A percentile compares a stretch with the other conserved stretches of the same genome.
These are phyloP conservation scores for Nannobrachium achirus DNA, from an alignment of 2,113 vertebrate species.

Conservation along the genomic window DNA sequence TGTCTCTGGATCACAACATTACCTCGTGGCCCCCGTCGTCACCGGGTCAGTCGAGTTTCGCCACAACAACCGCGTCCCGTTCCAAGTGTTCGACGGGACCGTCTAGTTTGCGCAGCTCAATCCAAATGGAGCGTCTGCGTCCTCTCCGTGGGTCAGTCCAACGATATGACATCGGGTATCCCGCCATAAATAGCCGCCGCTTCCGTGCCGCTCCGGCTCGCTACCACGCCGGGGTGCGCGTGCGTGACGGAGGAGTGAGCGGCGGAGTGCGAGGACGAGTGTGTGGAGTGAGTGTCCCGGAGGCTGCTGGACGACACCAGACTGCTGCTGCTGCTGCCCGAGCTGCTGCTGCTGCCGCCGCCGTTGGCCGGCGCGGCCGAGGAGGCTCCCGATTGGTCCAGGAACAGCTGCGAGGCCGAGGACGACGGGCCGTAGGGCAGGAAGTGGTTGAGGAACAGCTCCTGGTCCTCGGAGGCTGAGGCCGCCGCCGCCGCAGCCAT, in stretches of 20 bases:
- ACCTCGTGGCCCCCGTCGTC: conserved; percentile 42
- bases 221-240: conserved; percentile 66
- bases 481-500: conserved; percentile 93
- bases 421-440: conserved; percentile 86
- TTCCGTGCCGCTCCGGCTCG: conserved; percentile 81
- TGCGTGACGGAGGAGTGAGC: conserved; percentile 73
- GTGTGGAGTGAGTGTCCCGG: conserved; percentile 84
- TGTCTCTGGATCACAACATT: conserved; percentile 38
- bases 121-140: conserved; percentile 10
- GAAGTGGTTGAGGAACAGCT: conserved; percentile 92
- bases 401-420: conserved; percentile 92
- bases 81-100: not conserved
- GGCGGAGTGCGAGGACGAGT: conserved; percentile 73
- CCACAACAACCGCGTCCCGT: not conserved
- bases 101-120: conserved; percentile 18
- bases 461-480: conserved; percentile 91
- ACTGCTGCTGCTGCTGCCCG: conserved; percentile 90
- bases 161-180: conserved; percentile 95
- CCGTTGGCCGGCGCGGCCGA: conserved; percentile 84
- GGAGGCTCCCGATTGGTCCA: conserved; percentile 88
- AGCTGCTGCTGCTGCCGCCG: conserved; percentile 84
- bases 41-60: not conserved
- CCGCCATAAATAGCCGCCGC: conserved; percentile 90
- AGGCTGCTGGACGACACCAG: conserved; percentile 92
- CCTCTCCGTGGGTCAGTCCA: conserved; percentile 85